These are phyloP conservation scores for Tilapia sparmanii DNA, from an alignment of 2,113 vertebrate genomes.

Conservation along the genomic window DNA sequence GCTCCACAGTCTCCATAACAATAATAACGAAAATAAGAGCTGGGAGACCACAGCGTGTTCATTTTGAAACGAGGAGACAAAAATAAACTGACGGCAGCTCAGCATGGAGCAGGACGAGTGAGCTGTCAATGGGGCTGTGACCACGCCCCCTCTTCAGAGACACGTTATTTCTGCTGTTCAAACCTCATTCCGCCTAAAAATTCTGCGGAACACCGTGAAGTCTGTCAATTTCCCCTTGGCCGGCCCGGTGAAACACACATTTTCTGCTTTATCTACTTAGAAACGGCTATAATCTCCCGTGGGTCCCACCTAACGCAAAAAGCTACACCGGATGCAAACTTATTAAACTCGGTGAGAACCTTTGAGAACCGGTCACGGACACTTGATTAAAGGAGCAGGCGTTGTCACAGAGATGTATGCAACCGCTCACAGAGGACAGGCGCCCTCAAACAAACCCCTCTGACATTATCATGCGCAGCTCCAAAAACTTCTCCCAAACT, in stretches of 20 bases:
- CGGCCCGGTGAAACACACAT: not conserved
- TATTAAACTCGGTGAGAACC: not conserved
- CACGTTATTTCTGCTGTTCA: not conserved
- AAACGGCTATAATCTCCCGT: not conserved
- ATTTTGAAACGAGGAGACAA: not conserved
- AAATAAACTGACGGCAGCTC: not conserved
- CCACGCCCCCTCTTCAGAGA: conserved; percentile 1
- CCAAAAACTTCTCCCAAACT: conserved; percentile 46
- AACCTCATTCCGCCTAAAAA: not conserved
- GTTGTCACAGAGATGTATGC: not conserved
- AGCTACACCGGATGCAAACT: not conserved
- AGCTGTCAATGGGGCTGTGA: not conserved
- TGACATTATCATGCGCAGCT: conserved; percentile 39
- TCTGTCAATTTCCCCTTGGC: not conserved
- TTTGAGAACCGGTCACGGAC: not conserved
- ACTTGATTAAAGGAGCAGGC: not conserved
- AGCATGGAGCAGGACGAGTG: not conserved
- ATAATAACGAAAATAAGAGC: not conserved
- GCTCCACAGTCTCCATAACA: not conserved
- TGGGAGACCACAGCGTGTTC: not conserved
- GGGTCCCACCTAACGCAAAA: not conserved
- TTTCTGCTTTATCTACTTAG: not conserved
- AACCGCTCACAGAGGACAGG: not conserved
- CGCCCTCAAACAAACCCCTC: not conserved
- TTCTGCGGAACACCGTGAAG: not conserved